phyloP scores from a whole-genome alignment of 2,113 vertebrate species.

The Laticauda colubrina region DNA sequence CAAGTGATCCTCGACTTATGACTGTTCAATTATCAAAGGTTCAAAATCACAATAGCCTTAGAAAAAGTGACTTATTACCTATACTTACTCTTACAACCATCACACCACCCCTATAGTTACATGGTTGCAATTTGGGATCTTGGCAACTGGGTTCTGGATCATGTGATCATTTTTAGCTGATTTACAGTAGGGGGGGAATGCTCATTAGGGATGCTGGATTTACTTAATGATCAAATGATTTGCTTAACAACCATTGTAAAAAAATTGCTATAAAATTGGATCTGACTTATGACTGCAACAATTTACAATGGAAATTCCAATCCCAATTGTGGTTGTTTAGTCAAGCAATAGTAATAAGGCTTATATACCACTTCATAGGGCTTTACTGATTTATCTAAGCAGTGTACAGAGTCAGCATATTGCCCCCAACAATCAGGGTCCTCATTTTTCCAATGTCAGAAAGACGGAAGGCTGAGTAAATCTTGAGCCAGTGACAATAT shows the following conservation, averaged over 20 bases:
- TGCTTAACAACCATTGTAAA: not conserved
- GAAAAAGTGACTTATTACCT: not conserved
- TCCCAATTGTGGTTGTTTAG: not conserved
- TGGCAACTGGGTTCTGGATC: not conserved
- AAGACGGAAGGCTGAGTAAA: not conserved
- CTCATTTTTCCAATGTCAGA: not conserved
- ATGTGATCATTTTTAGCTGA: not conserved
- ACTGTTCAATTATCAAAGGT: no score
- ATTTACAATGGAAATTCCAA: not conserved
- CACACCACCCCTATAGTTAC: not conserved
- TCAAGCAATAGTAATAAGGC: not conserved
- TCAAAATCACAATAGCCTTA: not conserved
- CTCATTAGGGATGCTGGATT: not conserved
- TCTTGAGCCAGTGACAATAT: not conserved
- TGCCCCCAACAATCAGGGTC: not conserved
- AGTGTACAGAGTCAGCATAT: not conserved
- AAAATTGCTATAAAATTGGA: not conserved
- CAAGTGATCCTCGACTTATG: not conserved
- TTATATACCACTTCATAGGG: not conserved
- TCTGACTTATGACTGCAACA: not conserved
- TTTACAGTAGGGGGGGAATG: rapidly evolving
- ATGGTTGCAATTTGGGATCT: not conserved
- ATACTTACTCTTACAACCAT: not conserved
- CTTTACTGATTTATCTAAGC: not conserved
- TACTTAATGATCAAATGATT: not conserved